Base-by-base conservation (phyloP, 2,113 vertebrate species). In the Marmota monax region DNA sequence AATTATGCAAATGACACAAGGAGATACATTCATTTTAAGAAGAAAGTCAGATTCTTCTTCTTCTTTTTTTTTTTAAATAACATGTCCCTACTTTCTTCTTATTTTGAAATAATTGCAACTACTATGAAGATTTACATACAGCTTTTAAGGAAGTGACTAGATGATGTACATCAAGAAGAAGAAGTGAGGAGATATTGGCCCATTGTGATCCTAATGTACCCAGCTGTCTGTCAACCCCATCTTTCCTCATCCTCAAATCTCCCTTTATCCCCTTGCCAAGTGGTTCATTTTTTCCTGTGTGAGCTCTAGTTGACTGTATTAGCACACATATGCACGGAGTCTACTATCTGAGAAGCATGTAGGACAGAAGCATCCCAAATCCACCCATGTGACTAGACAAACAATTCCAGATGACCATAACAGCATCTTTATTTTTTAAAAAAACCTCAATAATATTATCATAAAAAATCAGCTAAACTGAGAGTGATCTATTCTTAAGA, bases 41-140 rank as follows among this genome's bases (percentile, higher is more conserved):
- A 90, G 51, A 87, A 65, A 84, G 5, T 42, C 73, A 73, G 74
- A 67, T 14, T 5, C 12, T 12, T 45, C 45, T 45, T 45, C 7
- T 91, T 84, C 92, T 96, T 37, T 56, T 93, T 39, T 84, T 93
- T 96, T 37, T 63, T 93, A 45, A 45, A 34, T 84, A 42, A 63
- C 34, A 51, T 83, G 76, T 51, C 7, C 7, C 18, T 34, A 77
- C 39, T 51, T 79, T 61, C 17, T 3, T 79, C n/a, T 39, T 63
- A 39, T 72, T 27, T 72, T 94, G 56, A 87, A 95, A 84, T 74
- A 74, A 20, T 29, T 51, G 56, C 2, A 12, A 29, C 37, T 78
- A 45, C 32, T 65, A n/a, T 4, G 7, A 88, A 84, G 45, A 96
- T 1, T 2, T 65, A 65, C 18, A 77, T 5, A 80, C 61, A 63